Evolutionary conservation across 2,113 vertebrate species (phyloP), one percentile per base, ranked within the genome.

Genomic region (Boleophthalmus pectinirostris): DNA sequence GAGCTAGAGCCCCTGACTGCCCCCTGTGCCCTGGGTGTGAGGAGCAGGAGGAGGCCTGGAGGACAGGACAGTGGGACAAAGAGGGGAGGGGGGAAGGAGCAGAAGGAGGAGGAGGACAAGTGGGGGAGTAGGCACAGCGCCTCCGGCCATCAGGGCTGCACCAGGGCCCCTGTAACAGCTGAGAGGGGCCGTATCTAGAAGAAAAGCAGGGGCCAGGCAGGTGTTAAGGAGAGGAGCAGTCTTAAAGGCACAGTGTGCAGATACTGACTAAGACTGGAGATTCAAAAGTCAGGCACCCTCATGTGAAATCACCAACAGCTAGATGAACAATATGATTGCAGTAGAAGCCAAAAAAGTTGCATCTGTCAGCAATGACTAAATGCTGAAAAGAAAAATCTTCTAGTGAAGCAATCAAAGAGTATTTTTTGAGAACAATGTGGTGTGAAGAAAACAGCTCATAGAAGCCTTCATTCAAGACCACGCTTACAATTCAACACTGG

Each of bases 1-100:
- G 90, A 86, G 82, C 80, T 82, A 92, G 92, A 84, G 33, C 87
- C 77, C 89, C 85, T 94, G 85, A 94, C 84, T 90, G 83, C 84
- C 81, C 88, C 51, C 91, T 87, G 83, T 93, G 90, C 80, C 85
- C 89, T 92, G 91, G 82, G 90, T 54, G 51, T 54, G 87, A 80
- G 24, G 66, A 87, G 85, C 87, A 87, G 91, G 88, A 90, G 88
- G 85, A 68, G 81, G 88, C 87, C 79, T 84, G 88, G 77, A 90
- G 92, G 84, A 86, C 29, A 82, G 58, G 66, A 82, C 38, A 43
- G 88, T 68, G 68, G 65, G 86, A 47, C 85, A 84, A 2, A 79
- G 82, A 23, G 67, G 72, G 77, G 78, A 90, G 72, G 90, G 89
- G 80, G 80, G 92, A 86, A 81, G 89, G 84, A 89, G 85, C 6